Evolutionary conservation across 2,113 vertebrate genomes (phyloP), one percentile per base, ranked within the genome.

Genomic region (Chitala chitala): DNA sequence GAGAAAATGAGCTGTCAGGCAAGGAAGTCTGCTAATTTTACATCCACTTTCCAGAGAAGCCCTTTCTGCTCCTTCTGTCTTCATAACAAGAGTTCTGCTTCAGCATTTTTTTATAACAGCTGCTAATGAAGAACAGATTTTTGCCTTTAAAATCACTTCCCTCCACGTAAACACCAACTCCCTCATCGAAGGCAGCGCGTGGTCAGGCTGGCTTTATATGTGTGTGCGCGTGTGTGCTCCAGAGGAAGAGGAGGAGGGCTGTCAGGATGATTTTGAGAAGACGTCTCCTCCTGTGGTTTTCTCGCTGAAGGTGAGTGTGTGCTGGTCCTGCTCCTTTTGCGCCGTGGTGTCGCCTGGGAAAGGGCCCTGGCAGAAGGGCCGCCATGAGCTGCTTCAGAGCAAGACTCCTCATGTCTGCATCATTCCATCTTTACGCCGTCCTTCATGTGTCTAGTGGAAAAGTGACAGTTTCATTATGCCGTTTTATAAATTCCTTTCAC

Each of bases 51-150:
- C 20, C 53, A 38, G 51, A 44, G 51, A 50, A 69, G 64, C 50
- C 31, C 7, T 31, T 24, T 15, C 68, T 22, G 2, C 65, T 36
- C 36, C 40, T 56, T 56, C 24, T 58, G 40, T 44, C 71, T 31
- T 17, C 24, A 20, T 46, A 48, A 72, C 26, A 53, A 36, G 40
- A 56, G 51, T 38, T 17, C 50, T 20, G 48, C 29, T 6, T 56
- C 15, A 38, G 51, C 8, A 58, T 42, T 58, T 48, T 44, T 58
- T 26, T 56, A 22, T 53, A 58, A 69, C 64, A 58, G 73, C 73
- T 69, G 73, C 24, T 69, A 69, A 69, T 54, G 53, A 24, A 48
- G 64, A 68, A 68, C 73, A 75, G 73, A 58, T 58, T 26, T 26
- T n/a, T 44, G 64, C 64, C 73, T 75, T 38, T 46, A n/a, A 48